These are phyloP conservation scores for Euura saliciscinereae DNA, from an alignment of 1,140 invertebrate species.

Conservation along the genomic window DNA sequence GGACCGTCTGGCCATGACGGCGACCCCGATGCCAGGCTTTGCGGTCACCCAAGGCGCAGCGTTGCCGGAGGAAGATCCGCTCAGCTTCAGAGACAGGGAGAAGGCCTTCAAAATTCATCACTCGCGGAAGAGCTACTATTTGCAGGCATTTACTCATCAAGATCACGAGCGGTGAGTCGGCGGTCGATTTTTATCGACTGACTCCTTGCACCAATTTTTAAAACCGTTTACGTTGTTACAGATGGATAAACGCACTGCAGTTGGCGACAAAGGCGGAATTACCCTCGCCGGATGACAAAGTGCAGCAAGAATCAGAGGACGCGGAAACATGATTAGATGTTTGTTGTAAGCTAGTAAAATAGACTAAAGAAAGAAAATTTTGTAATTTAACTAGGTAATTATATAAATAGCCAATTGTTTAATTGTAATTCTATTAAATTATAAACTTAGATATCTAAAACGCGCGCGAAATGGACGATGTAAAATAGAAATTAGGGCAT, in stretches of 20 bases:
- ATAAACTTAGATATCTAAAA: neutral
- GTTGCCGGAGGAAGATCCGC: conserved; percentile 50
- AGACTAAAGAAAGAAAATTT: conserved; percentile 31
- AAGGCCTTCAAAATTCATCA: conserved; percentile 66
- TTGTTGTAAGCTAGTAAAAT: conserved; percentile 39
- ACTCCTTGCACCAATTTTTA: conserved; percentile 13
- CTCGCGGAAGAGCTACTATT: conserved; percentile 63
- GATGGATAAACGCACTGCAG: conserved; percentile 58
- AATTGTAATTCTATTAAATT: conserved; percentile 28
- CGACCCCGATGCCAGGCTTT: conserved; percentile 70
- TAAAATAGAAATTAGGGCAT: conserved; percentile 40
- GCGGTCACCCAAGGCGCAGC: conserved; percentile 52
- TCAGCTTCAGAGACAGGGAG: conserved; percentile 53
- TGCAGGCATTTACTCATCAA: conserved; percentile 59
- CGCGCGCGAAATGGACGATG: conserved; percentile 20
- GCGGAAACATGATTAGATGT: conserved; percentile 42
- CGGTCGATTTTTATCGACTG: neutral
- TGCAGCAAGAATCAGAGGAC: conserved; percentile 29
- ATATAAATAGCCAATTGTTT: conserved; percentile 45
- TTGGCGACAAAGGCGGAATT: conserved; percentile 61
- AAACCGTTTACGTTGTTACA: conserved; percentile 30
- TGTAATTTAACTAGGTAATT: conserved; percentile 36
- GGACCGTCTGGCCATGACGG: conserved; percentile 65
- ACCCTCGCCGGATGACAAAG: conserved; percentile 37
- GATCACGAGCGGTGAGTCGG: conserved; percentile 56